Evolutionary conservation across 2,888 invertebrate species (phyloP).

Genomic region (Fragum sueziense): DNA sequence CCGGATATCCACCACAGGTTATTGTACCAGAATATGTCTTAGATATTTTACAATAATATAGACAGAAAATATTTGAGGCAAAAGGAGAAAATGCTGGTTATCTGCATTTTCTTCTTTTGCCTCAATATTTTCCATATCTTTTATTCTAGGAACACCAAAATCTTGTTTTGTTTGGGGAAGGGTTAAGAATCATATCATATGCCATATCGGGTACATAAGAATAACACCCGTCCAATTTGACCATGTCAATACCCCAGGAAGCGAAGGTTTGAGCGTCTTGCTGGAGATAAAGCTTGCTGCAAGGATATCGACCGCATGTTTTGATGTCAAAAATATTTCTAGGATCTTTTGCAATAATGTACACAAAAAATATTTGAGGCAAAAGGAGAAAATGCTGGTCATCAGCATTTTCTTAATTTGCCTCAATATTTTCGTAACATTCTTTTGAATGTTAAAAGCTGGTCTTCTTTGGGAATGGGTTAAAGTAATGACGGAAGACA

Average conservation of each 20-base stretch:
- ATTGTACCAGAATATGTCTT: slow-evolving; percentile 99
- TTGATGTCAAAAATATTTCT: too few species aligned
- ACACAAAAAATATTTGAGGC: too few species aligned
- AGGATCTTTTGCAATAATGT: too few species aligned
- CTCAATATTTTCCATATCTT: not conserved
- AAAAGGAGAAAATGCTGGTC: too few species aligned
- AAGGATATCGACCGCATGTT: slow-evolving; percentile 99
- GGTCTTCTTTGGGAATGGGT: too few species aligned
- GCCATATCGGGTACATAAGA: too few species aligned
- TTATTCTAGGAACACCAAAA: not conserved
- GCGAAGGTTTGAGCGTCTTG: slow-evolving; percentile 96
- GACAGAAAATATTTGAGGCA: not conserved
- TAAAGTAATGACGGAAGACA: too few species aligned
- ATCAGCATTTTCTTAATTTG: too few species aligned
- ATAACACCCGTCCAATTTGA: slow-evolving; percentile 98
- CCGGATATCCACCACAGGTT: slow-evolving; percentile 99
- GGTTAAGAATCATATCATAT: slow-evolving; percentile 72
- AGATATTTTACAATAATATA: too few species aligned
- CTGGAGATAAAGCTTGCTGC: slow-evolving; percentile 92
- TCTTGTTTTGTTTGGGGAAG: not conserved
- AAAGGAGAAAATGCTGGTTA: not conserved
- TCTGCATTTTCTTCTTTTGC: not conserved
- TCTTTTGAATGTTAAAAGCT: too few species aligned
- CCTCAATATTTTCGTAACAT: too few species aligned
- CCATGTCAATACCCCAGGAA: slow-evolving; percentile 96